Conservation (phyloP, 2,113 vertebrate genomes). For the Circaetus cinerascens region DNA sequence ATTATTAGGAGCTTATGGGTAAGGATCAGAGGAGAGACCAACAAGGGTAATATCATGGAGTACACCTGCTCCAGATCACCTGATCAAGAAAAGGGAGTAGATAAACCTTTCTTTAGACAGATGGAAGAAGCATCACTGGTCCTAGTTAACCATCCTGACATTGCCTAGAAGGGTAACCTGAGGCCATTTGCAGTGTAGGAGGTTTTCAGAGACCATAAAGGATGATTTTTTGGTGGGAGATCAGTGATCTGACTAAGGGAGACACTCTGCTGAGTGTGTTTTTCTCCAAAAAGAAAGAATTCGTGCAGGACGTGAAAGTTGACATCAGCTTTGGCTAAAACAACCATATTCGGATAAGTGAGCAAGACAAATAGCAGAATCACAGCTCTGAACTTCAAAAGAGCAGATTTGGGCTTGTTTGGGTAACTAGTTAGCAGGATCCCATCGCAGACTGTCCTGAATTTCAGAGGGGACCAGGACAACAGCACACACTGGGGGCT, state of each 20-base stretch:
- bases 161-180: neutral
- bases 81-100: neutral
- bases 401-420: neutral
- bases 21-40: neutral
- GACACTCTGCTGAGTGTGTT: neutral
- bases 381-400: neutral
- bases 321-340: neutral
- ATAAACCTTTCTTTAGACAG: neutral
- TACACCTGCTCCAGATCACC: neutral
- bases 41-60: neutral
- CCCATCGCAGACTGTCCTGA: neutral
- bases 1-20: neutral
- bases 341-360: neutral
- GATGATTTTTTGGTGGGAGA: neutral
- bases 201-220: neutral
- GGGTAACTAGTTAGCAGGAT: neutral
- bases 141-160: neutral
- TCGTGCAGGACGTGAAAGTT: neutral
- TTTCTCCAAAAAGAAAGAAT: neutral
- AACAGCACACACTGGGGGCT: neutral
- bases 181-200: neutral
- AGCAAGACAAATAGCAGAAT: neutral
- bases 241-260: neutral
- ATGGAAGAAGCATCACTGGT: neutral
- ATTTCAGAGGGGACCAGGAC: neutral